These are phyloP conservation scores for Halocaridina rubra DNA, from an alignment of 2,888 invertebrate species.

Conservation along the genomic window DNA sequence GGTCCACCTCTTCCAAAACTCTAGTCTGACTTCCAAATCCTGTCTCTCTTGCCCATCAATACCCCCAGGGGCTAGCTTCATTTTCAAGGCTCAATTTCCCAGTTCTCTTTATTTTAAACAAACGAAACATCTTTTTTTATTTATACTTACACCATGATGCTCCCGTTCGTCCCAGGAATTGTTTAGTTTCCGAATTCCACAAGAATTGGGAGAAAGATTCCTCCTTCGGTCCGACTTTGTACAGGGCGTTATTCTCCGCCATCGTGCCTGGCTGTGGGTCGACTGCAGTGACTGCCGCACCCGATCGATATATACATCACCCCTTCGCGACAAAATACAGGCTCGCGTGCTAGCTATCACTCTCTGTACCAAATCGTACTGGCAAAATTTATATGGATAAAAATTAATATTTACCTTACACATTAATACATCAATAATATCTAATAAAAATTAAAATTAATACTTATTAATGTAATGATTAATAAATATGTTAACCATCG, in stretches of 20 bases:
- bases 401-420: neutral
- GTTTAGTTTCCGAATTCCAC: conserved; percentile 92
- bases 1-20: too few relatives aligned
- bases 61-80: too few relatives aligned
- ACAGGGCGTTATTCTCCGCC: conserved; percentile 32
- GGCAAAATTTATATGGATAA: neutral
- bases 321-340: too few relatives aligned
- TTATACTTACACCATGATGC: conserved; percentile 90
- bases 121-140: neutral
- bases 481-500: too few relatives aligned
- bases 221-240: neutral
- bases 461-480: too few relatives aligned
- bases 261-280: conserved; percentile 8
- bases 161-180: conserved; percentile 91
- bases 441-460: too few relatives aligned
- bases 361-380: too few relatives aligned
- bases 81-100: neutral
- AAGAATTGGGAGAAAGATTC: conserved; percentile 73
- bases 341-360: too few relatives aligned
- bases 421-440: too few relatives aligned
- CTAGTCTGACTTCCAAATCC: too few relatives aligned
- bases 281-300: neutral
- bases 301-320: neutral
- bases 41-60: too few relatives aligned
- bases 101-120: neutral